Conservation (phyloP, 1,140 invertebrate genomes). For the Ceratoteleas bidentatus region DNA sequence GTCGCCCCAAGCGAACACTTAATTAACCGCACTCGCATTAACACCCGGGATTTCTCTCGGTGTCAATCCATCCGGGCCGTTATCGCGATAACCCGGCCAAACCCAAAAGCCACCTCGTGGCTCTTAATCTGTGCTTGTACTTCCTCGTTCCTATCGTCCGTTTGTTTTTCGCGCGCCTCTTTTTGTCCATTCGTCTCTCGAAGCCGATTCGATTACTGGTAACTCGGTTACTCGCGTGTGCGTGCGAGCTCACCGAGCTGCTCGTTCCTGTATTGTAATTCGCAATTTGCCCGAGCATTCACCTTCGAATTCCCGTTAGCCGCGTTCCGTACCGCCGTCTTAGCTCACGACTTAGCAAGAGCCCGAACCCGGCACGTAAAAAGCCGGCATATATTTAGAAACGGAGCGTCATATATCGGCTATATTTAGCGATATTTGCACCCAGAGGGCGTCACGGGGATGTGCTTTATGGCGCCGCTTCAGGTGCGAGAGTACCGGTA, state of each 20-base stretch:
- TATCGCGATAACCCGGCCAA: slow-evolving; percentile 54
- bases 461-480: background rate
- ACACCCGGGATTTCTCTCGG: slow-evolving; percentile 39
- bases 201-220: slow-evolving; percentile 56
- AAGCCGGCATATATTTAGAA: slow-evolving; percentile 42
- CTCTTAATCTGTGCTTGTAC: slow-evolving; percentile 45
- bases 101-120: slow-evolving; percentile 17
- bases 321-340: slow-evolving; percentile 65
- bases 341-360: slow-evolving; percentile 44
- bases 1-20: slow-evolving; percentile 27
- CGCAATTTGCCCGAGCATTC: slow-evolving; percentile 75
- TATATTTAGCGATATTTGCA: slow-evolving; percentile 39
- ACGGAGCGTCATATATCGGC: slow-evolving; percentile 30
- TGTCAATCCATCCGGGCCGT: slow-evolving; percentile 44
- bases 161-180: slow-evolving; percentile 41
- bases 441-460: background rate
- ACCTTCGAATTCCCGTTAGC: slow-evolving; percentile 77
- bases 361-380: slow-evolving; percentile 42
- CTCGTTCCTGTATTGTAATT: slow-evolving; percentile 67
- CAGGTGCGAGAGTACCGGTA: background rate
- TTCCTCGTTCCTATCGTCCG: slow-evolving; percentile 41
- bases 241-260: slow-evolving; percentile 46
- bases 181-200: slow-evolving; percentile 62
- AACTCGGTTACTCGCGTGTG: slow-evolving; percentile 64
- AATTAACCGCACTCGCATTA: slow-evolving; percentile 49